Percentiles rank a stretch among this genome's conserved stretches.
phyloP scores from a whole-genome alignment of 2,113 vertebrate species.

The Lepidothrix coronata region DNA sequence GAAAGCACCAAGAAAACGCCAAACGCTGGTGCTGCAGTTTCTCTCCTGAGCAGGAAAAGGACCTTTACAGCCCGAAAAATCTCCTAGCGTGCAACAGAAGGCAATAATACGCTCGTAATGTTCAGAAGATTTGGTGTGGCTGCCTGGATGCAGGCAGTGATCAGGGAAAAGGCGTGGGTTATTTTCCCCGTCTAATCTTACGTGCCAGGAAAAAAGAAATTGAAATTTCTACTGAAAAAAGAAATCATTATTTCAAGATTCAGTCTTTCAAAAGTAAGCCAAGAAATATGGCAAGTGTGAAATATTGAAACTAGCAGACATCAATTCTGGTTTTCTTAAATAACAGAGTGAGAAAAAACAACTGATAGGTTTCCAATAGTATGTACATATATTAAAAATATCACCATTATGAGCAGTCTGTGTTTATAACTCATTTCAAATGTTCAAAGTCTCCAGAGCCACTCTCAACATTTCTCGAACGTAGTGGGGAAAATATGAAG shows the following conservation, averaged over 20 bases:
- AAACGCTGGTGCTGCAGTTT: background rate
- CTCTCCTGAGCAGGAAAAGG: background rate
- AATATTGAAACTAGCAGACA: background rate
- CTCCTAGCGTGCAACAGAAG: background rate
- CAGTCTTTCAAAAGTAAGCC: background rate
- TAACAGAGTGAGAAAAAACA: background rate
- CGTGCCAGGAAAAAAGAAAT: background rate
- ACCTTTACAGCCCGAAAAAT: background rate
- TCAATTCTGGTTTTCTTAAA: background rate
- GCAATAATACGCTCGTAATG: rapidly evolving
- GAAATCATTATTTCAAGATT: background rate
- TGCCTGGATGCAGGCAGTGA: background rate
- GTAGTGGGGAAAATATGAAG: rapidly evolving
- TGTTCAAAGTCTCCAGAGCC: background rate
- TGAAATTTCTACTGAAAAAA: background rate
- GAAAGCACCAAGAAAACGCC: background rate
- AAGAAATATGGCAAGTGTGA: background rate
- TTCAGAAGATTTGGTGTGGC: background rate
- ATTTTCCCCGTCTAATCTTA: background rate
- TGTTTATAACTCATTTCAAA: background rate
- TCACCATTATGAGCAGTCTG: background rate
- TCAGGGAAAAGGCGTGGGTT: background rate
- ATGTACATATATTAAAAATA: background rate
- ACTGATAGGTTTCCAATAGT: background rate
- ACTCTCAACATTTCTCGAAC: background rate